Evolutionary conservation across 1,140 invertebrate genomes (phyloP).

Genomic region (Macrotrachela quadricornifera): DNA sequence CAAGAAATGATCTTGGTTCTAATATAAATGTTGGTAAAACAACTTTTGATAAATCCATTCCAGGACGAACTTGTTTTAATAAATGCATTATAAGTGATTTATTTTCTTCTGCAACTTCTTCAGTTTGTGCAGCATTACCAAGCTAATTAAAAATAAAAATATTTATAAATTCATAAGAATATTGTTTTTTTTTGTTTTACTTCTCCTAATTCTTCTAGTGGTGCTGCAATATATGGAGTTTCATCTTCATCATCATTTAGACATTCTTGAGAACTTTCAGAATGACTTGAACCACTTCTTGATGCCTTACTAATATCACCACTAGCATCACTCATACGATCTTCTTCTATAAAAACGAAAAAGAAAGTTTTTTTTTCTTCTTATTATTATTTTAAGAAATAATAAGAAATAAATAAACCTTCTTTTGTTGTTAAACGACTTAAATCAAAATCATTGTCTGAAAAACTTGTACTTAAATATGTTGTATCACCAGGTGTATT

Average conservation of each 20-base stretch:
- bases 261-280: no score
- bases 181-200: not conserved
- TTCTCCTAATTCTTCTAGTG: not conserved
- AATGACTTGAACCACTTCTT: no score
- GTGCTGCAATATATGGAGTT: not conserved
- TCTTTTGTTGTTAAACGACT: no score
- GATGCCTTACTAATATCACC: no score
- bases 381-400: no score
- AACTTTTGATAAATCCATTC: slow-evolving; percentile 87
- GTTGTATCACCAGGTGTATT: no score
- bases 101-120: slow-evolving; percentile 77
- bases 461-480: no score
- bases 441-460: no score
- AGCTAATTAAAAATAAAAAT: slow-evolving; percentile 34
- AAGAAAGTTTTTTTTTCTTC: no score
- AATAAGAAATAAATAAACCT: no score
- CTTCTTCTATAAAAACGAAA: no score
- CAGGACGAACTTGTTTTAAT: slow-evolving; percentile 66
- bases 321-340: no score
- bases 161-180: not conserved
- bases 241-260: not conserved
- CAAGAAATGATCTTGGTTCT: slow-evolving; percentile 72
- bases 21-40: slow-evolving; percentile 72
- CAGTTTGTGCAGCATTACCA: slow-evolving; percentile 52
- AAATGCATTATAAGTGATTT: slow-evolving; percentile 79